Conservation (phyloP, 2,888 invertebrate species). For the Pocota personata region DNA sequence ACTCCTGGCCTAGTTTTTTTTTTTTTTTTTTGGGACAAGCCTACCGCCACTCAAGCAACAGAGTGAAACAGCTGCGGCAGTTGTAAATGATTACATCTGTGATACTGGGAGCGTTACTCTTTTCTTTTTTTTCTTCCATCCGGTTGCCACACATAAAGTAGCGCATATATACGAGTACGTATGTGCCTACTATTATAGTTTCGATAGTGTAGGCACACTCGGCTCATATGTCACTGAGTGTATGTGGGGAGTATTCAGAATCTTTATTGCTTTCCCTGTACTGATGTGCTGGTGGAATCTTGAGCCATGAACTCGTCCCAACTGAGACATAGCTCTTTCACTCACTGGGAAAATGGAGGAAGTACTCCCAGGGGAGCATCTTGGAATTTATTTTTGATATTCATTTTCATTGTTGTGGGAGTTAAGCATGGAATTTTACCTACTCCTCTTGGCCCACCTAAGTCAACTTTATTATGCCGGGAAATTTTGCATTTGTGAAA, state of each 20-base stretch:
- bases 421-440: background rate
- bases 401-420: conserved; percentile 48
- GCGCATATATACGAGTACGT: no score
- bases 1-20: conserved; percentile 37
- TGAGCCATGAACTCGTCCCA: conserved; percentile 34
- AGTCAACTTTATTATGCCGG: conserved; percentile 33
- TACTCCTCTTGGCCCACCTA: conserved; percentile 13
- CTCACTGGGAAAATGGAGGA: conserved; percentile 28
- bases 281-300: conserved; percentile 17
- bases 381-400: conserved; percentile 51
- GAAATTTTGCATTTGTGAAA: conserved; percentile 44
- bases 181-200: conserved; percentile 47
- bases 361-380: conserved; percentile 44
- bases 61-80: conserved; percentile 41
- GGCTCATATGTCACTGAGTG: conserved; percentile 51
- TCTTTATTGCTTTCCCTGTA: conserved; percentile 46
- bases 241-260: conserved; percentile 46
- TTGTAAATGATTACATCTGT: conserved; percentile 59
- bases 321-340: conserved; percentile 50
- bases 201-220: background rate
- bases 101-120: conserved; percentile 30
- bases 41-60: conserved; percentile 13
- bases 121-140: conserved; percentile 1
- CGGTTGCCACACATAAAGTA: conserved; percentile 27
- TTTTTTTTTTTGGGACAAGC: conserved; percentile 28